A percentile compares a stretch with the other conserved stretches of the same genome.
Conservation (phyloP, 2,888 invertebrate genomes). For the Callimorpha dominula region DNA sequence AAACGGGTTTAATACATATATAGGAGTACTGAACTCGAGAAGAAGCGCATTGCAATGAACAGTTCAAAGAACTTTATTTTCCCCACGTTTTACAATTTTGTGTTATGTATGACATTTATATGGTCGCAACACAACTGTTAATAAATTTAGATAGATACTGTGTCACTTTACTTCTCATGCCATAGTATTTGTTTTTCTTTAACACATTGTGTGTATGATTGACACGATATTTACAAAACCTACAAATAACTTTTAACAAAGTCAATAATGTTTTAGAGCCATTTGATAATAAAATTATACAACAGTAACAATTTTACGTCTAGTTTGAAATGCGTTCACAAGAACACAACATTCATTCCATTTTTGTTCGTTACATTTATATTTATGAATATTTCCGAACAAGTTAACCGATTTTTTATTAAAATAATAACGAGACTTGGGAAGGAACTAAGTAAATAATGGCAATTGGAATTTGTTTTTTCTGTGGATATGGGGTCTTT, state of each 20-base stretch:
- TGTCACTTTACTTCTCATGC: too few relatives aligned
- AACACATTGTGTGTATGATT: too few relatives aligned
- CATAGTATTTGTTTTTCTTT: too few relatives aligned
- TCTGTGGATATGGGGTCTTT: not conserved
- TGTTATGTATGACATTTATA: too few relatives aligned
- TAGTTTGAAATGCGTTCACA: not conserved
- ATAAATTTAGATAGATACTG: too few relatives aligned
- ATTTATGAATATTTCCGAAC: not conserved
- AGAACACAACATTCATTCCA: not conserved
- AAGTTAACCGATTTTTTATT: not conserved
- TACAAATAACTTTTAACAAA: not conserved
- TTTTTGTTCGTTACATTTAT: not conserved
- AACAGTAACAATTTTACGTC: slow-evolving; percentile 2
- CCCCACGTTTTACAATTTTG: too few relatives aligned
- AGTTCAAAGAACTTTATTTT: too few relatives aligned
- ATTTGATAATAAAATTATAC: slow-evolving; percentile 1
- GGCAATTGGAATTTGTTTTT: not conserved
- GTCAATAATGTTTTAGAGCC: not conserved
- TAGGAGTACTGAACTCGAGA: too few relatives aligned
- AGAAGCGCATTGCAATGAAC: too few relatives aligned
- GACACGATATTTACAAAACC: not conserved
- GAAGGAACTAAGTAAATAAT: not conserved
- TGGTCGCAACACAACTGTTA: too few relatives aligned
- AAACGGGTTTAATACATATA: too few relatives aligned
- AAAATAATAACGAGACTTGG: not conserved